Conservation (phyloP, 2,888 invertebrate genomes). For the Synanthedon andrenaeformis region DNA sequence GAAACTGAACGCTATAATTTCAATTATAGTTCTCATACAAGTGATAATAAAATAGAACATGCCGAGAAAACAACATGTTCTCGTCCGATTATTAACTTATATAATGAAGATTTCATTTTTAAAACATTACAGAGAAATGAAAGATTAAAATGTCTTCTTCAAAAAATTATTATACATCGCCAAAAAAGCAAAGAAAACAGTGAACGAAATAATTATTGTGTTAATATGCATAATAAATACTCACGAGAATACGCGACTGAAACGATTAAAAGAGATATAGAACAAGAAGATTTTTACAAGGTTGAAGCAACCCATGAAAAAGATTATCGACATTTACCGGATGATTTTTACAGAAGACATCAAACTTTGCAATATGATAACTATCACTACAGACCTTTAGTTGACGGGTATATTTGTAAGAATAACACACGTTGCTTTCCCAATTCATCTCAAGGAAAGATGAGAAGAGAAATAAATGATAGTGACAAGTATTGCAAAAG, state of each 20-base stretch:
- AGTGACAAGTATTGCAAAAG: no score
- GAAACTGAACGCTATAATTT: no score
- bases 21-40: not conserved
- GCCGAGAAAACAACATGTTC: slow-evolving; percentile 36
- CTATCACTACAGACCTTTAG: not conserved
- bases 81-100: slow-evolving; percentile 22
- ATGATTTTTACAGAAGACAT: slow-evolving; percentile 18
- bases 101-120: slow-evolving; percentile 26
- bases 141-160: slow-evolving; percentile 29
- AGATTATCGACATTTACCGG: slow-evolving; percentile 19
- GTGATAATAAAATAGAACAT: slow-evolving; percentile 8
- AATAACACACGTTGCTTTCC: slow-evolving; percentile 25
- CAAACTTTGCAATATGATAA: slow-evolving; percentile 3
- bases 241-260: slow-evolving; percentile 4
- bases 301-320: slow-evolving; percentile 9
- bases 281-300: slow-evolving; percentile 21
- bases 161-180: slow-evolving; percentile 25
- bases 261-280: slow-evolving; percentile 3
- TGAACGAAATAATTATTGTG: slow-evolving; percentile 43
- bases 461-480: slow-evolving; percentile 11
- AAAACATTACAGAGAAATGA: slow-evolving; percentile 33
- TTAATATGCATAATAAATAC: slow-evolving; percentile 41
- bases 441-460: slow-evolving; percentile 29
- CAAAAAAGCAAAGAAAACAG: slow-evolving; percentile 34
- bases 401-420: slow-evolving; percentile 2